Evolutionary conservation across 2,113 vertebrate species (phyloP).

Genomic region (Empidonax traillii): DNA sequence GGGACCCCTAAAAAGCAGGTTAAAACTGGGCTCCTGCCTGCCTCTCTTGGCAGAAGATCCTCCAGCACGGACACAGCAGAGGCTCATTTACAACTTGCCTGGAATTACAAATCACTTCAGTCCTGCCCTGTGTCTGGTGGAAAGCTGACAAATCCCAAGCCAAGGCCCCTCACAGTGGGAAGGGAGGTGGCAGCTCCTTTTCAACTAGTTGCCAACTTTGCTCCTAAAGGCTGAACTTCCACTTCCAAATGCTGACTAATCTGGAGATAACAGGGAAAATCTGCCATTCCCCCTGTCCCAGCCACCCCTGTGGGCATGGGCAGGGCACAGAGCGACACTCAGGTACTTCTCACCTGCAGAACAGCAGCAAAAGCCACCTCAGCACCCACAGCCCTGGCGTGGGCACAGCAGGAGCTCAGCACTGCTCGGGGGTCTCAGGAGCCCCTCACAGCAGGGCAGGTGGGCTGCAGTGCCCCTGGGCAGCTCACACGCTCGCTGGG

Average conservation of each 20-base stretch:
- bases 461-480: neutral
- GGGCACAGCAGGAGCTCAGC: neutral
- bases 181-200: neutral
- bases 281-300: neutral
- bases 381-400: accelerated
- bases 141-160: neutral
- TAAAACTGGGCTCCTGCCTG: neutral
- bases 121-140: neutral
- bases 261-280: neutral
- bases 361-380: neutral
- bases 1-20: neutral
- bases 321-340: neutral
- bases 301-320: neutral
- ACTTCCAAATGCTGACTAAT: neutral
- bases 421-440: neutral
- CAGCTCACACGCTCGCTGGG: accelerated
- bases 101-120: neutral
- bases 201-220: neutral
- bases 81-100: neutral
- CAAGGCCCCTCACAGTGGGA: neutral
- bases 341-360: neutral
- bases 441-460: neutral
- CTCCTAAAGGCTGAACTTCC: neutral
- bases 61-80: accelerated
- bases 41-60: neutral